A percentile compares a stretch with the other conserved stretches of the same genome.
These are phyloP conservation scores for Irena cyanogastra DNA, from an alignment of 2,113 vertebrate genomes.

Conservation along the genomic window DNA sequence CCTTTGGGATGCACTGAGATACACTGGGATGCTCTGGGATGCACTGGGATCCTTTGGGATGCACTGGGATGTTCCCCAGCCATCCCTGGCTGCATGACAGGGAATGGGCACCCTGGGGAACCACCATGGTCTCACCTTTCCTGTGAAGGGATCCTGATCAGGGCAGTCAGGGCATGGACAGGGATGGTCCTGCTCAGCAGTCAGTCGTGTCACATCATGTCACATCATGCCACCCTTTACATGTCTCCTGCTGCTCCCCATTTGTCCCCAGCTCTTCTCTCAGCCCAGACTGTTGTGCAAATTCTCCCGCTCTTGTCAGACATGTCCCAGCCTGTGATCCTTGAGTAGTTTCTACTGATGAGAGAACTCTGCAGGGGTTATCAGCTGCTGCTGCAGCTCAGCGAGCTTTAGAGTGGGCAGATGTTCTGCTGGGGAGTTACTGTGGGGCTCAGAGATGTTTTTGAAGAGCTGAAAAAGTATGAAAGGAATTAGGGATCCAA, in stretches of 20 bases:
- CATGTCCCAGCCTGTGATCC: not conserved
- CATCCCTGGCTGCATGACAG: not conserved
- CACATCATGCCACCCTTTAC: not conserved
- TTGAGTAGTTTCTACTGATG: not conserved
- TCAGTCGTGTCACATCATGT: not conserved
- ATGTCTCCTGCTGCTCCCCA: not conserved
- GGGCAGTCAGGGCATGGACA: not conserved
- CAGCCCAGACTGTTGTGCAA: not conserved
- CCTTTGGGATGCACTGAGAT: accelerated
- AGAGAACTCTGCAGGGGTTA: not conserved
- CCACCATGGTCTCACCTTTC: accelerated
- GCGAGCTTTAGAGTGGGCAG: not conserved
- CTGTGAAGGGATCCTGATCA: accelerated
- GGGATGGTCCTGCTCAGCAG: accelerated
- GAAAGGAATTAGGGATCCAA: not conserved
- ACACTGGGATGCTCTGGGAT: accelerated
- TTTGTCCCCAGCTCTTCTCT: not conserved
- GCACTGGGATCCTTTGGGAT: too few relatives aligned
- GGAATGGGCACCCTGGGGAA: not conserved
- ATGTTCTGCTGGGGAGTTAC: not conserved
- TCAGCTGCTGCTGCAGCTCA: not conserved
- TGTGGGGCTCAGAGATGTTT: not conserved
- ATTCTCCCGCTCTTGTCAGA: not conserved
- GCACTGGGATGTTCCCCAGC: not conserved
- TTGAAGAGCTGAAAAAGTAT: not conserved